Conservation (phyloP, 2,797 vertebrate species). For the Myoxocephalus aenaeus region DNA sequence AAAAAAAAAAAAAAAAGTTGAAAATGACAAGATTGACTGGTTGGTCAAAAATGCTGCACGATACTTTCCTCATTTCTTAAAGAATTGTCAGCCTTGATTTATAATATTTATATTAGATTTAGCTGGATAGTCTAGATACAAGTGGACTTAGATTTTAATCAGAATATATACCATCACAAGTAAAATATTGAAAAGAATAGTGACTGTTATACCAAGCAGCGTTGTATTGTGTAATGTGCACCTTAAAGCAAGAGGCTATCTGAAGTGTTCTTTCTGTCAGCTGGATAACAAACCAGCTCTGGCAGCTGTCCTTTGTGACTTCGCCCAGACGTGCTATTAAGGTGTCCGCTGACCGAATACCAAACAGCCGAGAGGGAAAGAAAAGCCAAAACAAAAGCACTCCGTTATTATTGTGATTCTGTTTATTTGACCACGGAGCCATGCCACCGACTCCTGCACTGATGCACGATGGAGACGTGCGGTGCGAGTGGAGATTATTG, state of each 20-base stretch:
- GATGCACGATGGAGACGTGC: constrained; percentile 26
- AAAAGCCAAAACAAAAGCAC: background rate
- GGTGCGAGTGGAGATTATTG: constrained; percentile 51
- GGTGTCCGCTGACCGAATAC: constrained; percentile 11
- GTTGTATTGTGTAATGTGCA: no score
- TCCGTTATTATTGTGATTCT: constrained; percentile 17
- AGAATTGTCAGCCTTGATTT: background rate
- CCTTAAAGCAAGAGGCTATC: no score
- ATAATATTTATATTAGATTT: no score
- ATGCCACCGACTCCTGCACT: constrained; percentile 26
- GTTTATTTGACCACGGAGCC: constrained; percentile 43
- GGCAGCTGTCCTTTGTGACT: constrained; percentile 38
- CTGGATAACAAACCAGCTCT: constrained; percentile 15
- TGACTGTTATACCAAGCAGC: no score
- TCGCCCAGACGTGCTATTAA: constrained; percentile 21
- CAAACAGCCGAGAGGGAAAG: background rate
- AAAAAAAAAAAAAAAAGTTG: no score
- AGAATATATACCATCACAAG: no score
- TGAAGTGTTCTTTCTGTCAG: constrained; percentile 26
- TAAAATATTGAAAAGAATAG: no score
- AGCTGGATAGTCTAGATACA: no score
- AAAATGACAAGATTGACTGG: background rate
- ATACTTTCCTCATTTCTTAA: background rate
- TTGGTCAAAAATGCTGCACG: background rate
- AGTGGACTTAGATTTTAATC: no score